A percentile compares a stretch with the other conserved stretches of the same genome.
Conservation (phyloP, 2,797 vertebrate genomes). For the Chiloscyllium punctatum region DNA sequence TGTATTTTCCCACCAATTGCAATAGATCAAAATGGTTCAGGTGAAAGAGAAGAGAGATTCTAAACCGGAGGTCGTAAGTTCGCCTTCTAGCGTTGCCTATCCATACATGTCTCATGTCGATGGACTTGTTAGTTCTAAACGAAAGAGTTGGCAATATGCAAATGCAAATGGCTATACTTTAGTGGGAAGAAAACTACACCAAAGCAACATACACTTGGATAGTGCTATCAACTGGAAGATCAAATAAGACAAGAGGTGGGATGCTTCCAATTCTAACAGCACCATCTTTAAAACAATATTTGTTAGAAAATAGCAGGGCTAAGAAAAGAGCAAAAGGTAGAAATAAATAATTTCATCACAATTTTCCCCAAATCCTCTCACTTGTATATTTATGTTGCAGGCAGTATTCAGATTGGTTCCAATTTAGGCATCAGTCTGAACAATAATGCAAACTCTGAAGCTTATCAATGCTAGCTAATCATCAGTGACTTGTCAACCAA, state of each 20-base stretch:
- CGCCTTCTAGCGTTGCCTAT: not conserved
- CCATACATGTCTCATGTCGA: not conserved
- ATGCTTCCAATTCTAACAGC: not conserved
- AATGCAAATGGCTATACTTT: not conserved
- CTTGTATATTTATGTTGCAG: not conserved
- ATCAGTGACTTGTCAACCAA: not conserved
- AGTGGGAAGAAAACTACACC: not conserved
- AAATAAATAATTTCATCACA: not conserved
- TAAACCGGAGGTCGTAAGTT: not conserved
- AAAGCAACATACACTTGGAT: not conserved
- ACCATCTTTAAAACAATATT: too few species aligned
- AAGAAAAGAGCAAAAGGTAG: not conserved
- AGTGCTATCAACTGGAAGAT: not conserved
- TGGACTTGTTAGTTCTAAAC: not conserved
- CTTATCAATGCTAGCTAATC: not conserved
- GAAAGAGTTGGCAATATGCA: not conserved
- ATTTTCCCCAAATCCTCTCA: not conserved
- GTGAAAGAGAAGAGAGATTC: not conserved
- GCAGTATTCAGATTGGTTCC: not conserved
- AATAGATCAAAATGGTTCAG: not conserved
- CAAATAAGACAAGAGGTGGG: not conserved
- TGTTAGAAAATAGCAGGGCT: not conserved
- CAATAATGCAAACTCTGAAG: not conserved
- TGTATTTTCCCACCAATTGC: not conserved
- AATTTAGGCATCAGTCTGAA: not conserved